Evolutionary conservation across 2,888 invertebrate genomes (phyloP), one percentile per base, ranked within the genome.

Genomic region (Coronaproctus castanopsis): DNA sequence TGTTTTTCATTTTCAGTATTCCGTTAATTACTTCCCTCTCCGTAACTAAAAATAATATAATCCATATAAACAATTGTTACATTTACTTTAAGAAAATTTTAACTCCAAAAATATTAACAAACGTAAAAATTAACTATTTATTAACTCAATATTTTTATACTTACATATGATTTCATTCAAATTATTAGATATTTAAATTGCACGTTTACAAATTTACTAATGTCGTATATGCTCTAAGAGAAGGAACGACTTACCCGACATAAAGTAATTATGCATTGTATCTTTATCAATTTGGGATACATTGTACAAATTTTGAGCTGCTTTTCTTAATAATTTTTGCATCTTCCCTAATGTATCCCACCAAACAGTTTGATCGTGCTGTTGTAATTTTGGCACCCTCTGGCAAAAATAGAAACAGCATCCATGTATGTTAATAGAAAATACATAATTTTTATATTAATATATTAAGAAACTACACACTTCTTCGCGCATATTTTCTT

Each of bases 21-120:
- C 97, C 97, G 68, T 95, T 91, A 66, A 95, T 93, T 0, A 98
- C 93, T 75, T 98, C 97, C 53, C 96, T 78, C 75, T 97, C 97
- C 1, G 97, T 98, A 22, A 97, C 97, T 93, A 72, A 49, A 72
- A 70, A 22, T 50, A n/a, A n/a, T n/a, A n/a, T n/a, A n/a, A n/a
- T 55, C n/a, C 23, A 58, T 57, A 63, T 52, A 52, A 51, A 20
- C 52, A 48, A 18, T 54, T 55, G 18, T 50, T 22, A 24, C 18
- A 19, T 14, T 62, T 59, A 55, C 50, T 58, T 58, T 24, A 49
- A 10, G 19, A 36, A 59, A 50, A 36, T 22, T 22, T 24, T 55
- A 55, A 24, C 23, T 51, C 52, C 23, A 21, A 57, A 61, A n/a
- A n/a, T 52, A 58, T 21, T 1, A 56, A 55, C 21, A 18, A 1